Evolutionary conservation across 2,797 vertebrate genomes (phyloP).

Genomic region (Kryptolebias ocellatus): DNA sequence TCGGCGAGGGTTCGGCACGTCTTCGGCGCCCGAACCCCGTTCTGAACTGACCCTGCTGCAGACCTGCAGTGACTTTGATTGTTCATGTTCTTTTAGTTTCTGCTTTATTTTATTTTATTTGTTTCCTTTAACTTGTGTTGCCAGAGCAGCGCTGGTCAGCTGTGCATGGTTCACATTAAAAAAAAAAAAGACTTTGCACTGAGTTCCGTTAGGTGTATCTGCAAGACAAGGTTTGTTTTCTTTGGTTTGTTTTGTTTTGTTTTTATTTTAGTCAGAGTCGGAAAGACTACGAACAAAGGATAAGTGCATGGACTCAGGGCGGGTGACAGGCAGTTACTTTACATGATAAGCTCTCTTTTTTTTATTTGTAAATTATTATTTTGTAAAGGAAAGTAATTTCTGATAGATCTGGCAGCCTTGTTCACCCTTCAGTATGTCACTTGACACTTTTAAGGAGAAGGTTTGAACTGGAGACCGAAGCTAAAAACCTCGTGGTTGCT

Average conservation of each 20-base stretch:
- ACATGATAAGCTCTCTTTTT: slow-evolving; percentile 31
- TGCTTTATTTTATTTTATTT: slow-evolving; percentile 42
- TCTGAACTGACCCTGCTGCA: slow-evolving; percentile 47
- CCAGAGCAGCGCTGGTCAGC: slow-evolving; percentile 81
- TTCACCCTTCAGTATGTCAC: slow-evolving; percentile 51
- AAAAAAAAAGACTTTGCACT: slow-evolving; percentile 72
- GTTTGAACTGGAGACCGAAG: slow-evolving; percentile 36
- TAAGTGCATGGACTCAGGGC: slow-evolving; percentile 63
- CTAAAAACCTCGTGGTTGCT: slow-evolving; percentile 44
- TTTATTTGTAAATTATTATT: slow-evolving; percentile 20
- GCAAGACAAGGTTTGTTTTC: slow-evolving; percentile 37
- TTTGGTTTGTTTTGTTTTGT: slow-evolving; percentile 3
- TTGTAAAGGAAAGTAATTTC: slow-evolving; percentile 44
- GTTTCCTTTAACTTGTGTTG: slow-evolving; percentile 71
- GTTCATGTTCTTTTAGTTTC: background rate
- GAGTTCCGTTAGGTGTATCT: slow-evolving; percentile 64
- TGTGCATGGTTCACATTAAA: slow-evolving; percentile 71
- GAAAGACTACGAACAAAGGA: slow-evolving; percentile 29
- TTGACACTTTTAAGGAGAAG: slow-evolving; percentile 41
- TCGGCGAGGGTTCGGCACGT: slow-evolving; percentile 32
- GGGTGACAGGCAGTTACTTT: slow-evolving; percentile 53
- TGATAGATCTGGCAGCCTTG: slow-evolving; percentile 46
- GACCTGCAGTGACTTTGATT: slow-evolving; percentile 52
- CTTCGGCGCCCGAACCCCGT: slow-evolving; percentile 28
- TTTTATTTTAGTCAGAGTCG: slow-evolving; percentile 30